phyloP scores from a whole-genome alignment of 2,113 vertebrate species.

The Psilopsiagon aymara region DNA sequence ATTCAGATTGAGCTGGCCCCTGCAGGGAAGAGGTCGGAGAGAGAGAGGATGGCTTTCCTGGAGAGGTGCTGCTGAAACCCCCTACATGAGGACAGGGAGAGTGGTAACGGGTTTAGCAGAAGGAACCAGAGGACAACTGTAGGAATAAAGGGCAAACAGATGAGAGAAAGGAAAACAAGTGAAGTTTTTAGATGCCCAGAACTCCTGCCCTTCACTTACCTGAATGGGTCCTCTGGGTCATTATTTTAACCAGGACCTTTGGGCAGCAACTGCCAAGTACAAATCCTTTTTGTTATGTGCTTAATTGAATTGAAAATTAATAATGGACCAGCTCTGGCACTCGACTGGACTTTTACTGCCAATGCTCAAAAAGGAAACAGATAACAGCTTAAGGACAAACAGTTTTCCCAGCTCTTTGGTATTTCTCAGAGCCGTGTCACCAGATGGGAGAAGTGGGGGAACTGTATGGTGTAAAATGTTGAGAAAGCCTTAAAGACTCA shows the following conservation, averaged over 20 bases:
- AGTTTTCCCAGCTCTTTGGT: slow-evolving; percentile 15
- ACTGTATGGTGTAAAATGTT: background rate
- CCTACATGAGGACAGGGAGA: fast-evolving
- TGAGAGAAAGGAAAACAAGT: background rate
- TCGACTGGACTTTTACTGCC: slow-evolving; percentile 13
- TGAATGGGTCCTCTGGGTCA: background rate
- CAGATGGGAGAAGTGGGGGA: slow-evolving; percentile 2
- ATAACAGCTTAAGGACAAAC: slow-evolving; percentile 42
- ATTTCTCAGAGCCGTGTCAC: background rate
- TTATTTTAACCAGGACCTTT: background rate
- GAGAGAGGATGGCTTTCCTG: background rate
- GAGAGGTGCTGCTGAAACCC: background rate
- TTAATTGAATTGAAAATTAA: slow-evolving; percentile 51
- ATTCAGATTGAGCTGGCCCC: background rate
- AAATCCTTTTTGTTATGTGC: background rate
- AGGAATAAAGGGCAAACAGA: background rate
- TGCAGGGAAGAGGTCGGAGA: background rate
- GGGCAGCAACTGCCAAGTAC: background rate
- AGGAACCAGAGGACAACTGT: background rate
- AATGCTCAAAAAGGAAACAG: slow-evolving; percentile 25
- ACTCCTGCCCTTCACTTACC: background rate
- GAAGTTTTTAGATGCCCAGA: background rate
- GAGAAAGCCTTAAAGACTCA: slow-evolving; percentile 11
- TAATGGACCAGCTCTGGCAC: slow-evolving; percentile 10
- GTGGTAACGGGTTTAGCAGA: background rate